phyloP scores from a whole-genome alignment of 2,113 vertebrate genomes.

The Antidorcas marsupialis region DNA sequence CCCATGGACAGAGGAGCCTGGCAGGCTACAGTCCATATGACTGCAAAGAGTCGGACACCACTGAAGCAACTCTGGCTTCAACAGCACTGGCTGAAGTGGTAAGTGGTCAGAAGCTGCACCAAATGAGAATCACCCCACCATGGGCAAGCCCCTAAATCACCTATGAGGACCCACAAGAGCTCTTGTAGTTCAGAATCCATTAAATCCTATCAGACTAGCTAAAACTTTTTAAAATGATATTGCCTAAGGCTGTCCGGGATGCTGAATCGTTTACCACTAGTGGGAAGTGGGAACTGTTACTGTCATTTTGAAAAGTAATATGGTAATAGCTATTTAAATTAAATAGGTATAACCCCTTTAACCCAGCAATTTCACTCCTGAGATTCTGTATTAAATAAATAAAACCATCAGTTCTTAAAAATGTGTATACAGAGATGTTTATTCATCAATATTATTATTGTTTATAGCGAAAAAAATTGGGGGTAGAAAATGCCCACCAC shows the following conservation, averaged over 20 bases:
- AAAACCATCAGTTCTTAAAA: background rate
- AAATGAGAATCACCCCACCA: background rate
- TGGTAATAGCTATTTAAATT: background rate
- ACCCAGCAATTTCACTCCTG: background rate
- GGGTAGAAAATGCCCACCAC: background rate
- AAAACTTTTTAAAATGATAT: background rate
- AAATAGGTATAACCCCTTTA: constrained; percentile 23
- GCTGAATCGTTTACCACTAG: background rate
- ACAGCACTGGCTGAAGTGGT: background rate
- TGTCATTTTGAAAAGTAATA: background rate
- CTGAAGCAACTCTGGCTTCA: background rate
- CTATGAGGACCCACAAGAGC: background rate
- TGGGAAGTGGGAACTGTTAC: background rate
- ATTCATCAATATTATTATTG: background rate
- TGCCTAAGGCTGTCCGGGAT: background rate
- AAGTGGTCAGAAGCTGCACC: background rate
- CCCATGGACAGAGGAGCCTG: background rate
- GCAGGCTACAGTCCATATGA: accelerated
- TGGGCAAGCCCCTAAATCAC: too few species aligned
- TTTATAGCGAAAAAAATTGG: background rate
- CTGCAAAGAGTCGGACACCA: background rate
- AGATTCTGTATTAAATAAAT: background rate
- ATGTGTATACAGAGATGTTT: background rate
- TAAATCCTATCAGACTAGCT: background rate
- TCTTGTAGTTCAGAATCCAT: background rate